These are phyloP conservation scores for Austrofundulus limnaeus DNA, from an alignment of 2,113 vertebrate species.

Conservation along the genomic window DNA sequence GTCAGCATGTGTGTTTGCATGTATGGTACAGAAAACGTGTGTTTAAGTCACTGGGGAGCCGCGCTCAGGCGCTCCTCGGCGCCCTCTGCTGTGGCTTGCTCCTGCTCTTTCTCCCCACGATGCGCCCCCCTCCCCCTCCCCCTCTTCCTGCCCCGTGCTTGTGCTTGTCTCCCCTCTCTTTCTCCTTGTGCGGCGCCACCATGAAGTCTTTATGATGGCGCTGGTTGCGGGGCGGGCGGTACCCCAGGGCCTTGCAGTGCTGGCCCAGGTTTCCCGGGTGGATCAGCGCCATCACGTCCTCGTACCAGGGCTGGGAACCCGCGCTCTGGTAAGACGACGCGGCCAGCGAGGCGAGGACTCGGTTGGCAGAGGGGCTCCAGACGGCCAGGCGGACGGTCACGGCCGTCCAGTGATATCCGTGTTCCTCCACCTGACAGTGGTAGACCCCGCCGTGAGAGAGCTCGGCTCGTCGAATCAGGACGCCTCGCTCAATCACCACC, in stretches of 20 bases:
- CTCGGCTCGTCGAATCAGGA: conserved; percentile 79
- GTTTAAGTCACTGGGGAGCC: conserved; percentile 24
- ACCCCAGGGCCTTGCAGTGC: conserved; percentile 75
- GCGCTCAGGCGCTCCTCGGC: conserved; percentile 74
- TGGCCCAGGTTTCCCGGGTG: conserved; percentile 72
- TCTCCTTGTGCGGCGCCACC: conserved; percentile 46
- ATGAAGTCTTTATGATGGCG: conserved; percentile 43
- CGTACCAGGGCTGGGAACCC: conserved; percentile 69
- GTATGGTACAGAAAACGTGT: conserved; percentile 16
- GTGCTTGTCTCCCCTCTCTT: conserved; percentile 62
- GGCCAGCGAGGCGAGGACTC: conserved; percentile 45
- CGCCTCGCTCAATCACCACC: conserved; percentile 78
- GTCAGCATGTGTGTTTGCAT: conserved; percentile 34
- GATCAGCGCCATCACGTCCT: conserved; percentile 77
- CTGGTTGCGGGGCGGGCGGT: conserved; percentile 68
- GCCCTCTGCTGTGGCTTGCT: conserved; percentile 79
- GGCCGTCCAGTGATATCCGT: conserved; percentile 82
- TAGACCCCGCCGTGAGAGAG: conserved; percentile 78
- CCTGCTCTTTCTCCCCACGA: conserved; percentile 80
- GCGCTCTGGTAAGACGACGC: conserved; percentile 34
- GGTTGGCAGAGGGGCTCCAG: conserved; percentile 66
- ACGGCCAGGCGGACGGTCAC: conserved; percentile 76
- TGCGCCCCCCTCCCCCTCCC: conserved; percentile 57
- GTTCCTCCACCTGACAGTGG: conserved; percentile 84
- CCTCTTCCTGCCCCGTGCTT: conserved; percentile 63